phyloP scores from a whole-genome alignment of 35 echinoderm and acorn worm species.

The Heliocidaris tuberculata region DNA sequence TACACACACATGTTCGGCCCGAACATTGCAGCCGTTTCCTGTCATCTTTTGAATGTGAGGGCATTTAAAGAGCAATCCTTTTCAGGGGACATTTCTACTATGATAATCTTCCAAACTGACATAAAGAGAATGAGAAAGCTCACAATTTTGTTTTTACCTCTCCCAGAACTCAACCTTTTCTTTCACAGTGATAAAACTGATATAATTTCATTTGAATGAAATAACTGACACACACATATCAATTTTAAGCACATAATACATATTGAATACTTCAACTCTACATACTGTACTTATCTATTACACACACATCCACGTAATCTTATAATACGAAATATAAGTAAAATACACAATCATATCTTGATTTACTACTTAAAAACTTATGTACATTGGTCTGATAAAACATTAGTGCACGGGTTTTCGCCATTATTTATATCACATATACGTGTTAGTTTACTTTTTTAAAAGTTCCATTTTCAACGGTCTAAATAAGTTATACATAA shows the following conservation, averaged over 20 bases:
- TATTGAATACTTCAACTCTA: constrained; percentile 18
- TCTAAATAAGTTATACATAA: not conserved
- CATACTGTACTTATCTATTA: not conserved
- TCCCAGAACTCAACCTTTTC: too few relatives aligned
- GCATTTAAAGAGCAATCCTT: too few relatives aligned
- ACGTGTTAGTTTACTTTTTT: constrained; percentile 13
- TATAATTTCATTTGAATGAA: not conserved
- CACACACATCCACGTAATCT: not conserved
- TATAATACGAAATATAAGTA: not conserved
- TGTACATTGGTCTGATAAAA: not conserved
- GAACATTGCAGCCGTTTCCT: too few relatives aligned
- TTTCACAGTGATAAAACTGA: not conserved
- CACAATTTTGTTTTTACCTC: too few relatives aligned
- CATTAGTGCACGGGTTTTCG: not conserved
- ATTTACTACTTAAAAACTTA: not conserved
- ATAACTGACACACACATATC: not conserved
- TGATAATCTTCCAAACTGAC: too few relatives aligned
- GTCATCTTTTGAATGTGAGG: too few relatives aligned
- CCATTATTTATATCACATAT: not conserved
- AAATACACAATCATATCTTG: not conserved
- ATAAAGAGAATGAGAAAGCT: too few relatives aligned
- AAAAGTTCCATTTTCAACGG: not conserved
- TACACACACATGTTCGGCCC: too few relatives aligned
- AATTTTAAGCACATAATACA: not conserved
- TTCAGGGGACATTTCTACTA: too few relatives aligned